Conservation (phyloP, 2,888 invertebrate species). For the Himalopsyche japonica region DNA sequence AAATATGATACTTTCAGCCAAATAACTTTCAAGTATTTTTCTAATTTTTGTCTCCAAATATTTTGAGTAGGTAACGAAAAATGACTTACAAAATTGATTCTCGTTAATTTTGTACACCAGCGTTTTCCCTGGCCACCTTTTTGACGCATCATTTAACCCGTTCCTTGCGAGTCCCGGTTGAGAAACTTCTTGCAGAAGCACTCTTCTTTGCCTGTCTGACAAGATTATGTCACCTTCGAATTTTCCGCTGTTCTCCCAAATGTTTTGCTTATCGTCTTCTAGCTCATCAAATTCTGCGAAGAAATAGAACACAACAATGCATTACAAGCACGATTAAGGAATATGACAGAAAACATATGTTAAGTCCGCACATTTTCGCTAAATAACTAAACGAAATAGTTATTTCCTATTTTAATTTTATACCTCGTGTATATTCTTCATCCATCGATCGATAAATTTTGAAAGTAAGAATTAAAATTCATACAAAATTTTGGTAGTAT, state of each 20-base stretch:
- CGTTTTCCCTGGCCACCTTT: constrained; percentile 56
- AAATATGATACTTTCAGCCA: no score
- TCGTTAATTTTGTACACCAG: constrained; percentile 53
- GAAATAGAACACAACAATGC: not conserved
- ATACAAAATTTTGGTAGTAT: no score
- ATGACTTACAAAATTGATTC: constrained; percentile 53
- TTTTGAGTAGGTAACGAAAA: no score
- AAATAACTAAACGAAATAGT: no score
- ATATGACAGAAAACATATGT: no score
- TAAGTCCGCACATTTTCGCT: no score
- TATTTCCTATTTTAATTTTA: no score
- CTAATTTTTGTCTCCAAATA: no score
- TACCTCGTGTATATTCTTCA: no score
- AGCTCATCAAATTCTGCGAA: constrained; percentile 34
- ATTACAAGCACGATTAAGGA: not conserved
- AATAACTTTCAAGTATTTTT: no score
- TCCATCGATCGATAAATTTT: no score
- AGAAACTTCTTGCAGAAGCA: constrained; percentile 44
- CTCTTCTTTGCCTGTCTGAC: constrained; percentile 46
- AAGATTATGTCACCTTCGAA: constrained; percentile 60
- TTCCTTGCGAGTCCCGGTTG: constrained; percentile 47
- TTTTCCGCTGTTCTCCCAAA: constrained; percentile 50
- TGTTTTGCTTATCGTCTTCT: constrained; percentile 24
- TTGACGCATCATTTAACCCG: constrained; percentile 51
- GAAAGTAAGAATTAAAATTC: no score